Evolutionary conservation across 2,113 vertebrate genomes (phyloP).

Genomic region (Isichthys henryi): DNA sequence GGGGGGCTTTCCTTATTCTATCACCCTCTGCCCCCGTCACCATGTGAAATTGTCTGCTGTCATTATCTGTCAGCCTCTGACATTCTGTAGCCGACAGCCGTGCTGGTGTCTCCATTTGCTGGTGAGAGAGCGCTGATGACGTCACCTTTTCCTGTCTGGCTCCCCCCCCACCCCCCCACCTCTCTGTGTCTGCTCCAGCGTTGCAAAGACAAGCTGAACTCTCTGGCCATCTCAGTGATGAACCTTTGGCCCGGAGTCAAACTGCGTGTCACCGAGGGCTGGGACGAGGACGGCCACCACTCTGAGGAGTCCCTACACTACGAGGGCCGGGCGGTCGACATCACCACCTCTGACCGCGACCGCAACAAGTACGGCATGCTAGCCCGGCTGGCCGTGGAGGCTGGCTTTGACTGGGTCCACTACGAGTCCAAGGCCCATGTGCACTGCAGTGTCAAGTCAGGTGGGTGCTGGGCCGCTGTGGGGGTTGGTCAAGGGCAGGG

Average conservation of each 20-base stretch:
- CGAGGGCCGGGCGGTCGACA: slow-evolving; percentile 82
- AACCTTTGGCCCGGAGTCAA: slow-evolving; percentile 88
- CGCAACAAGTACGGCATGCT: slow-evolving; percentile 86
- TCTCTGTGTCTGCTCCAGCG: slow-evolving; percentile 57
- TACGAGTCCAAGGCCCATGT: slow-evolving; percentile 87
- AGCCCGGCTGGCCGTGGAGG: slow-evolving; percentile 81
- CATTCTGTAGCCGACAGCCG: neutral
- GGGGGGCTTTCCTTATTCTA: neutral
- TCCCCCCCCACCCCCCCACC: neutral
- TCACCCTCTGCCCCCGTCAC: neutral
- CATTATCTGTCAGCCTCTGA: neutral
- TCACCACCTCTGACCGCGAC: slow-evolving; percentile 87
- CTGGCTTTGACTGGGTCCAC: slow-evolving; percentile 90
- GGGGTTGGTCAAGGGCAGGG: neutral
- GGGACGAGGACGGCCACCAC: slow-evolving; percentile 88
- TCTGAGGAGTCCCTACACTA: slow-evolving; percentile 84
- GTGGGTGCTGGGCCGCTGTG: slow-evolving; percentile 51
- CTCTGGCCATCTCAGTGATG: slow-evolving; percentile 90
- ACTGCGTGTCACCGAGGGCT: slow-evolving; percentile 85
- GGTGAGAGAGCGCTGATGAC: neutral
- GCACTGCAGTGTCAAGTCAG: slow-evolving; percentile 93
- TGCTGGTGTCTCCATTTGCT: neutral
- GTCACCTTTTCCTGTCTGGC: slow-evolving; percentile 12
- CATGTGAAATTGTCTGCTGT: neutral
- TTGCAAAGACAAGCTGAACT: slow-evolving; percentile 96